Evolutionary conservation across 2,888 invertebrate species (phyloP).

Genomic region (Epirrhoe tristata): DNA sequence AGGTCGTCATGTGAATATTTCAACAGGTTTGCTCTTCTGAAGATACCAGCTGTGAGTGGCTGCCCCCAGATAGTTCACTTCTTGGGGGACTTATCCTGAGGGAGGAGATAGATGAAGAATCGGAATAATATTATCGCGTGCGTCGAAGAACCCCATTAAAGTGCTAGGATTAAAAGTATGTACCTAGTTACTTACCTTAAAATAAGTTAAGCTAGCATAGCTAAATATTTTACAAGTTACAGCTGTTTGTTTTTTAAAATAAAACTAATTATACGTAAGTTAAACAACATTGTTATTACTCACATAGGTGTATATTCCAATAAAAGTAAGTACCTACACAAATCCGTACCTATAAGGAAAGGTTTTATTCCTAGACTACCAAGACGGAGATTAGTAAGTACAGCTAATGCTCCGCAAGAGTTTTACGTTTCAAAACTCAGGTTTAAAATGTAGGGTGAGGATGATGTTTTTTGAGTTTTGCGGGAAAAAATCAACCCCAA

Average conservation of each 20-base stretch:
- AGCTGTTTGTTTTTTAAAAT: constrained; percentile 22
- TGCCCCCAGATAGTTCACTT: constrained; percentile 75
- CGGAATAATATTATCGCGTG: constrained; percentile 44
- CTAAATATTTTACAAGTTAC: constrained; percentile 54
- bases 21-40: constrained; percentile 76
- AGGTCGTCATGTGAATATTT: background rate
- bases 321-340: too few relatives aligned
- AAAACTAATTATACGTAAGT: background rate
- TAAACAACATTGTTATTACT: too few relatives aligned
- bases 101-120: constrained; percentile 71
- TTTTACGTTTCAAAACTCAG: too few relatives aligned
- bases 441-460: too few relatives aligned
- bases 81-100: constrained; percentile 67
- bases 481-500: too few relatives aligned
- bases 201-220: constrained; percentile 27
- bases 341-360: too few relatives aligned
- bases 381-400: too few relatives aligned
- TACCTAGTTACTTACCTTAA: too few relatives aligned
- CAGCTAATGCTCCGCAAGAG: too few relatives aligned
- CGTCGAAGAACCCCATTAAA: constrained; percentile 3
- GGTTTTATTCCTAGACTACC: too few relatives aligned
- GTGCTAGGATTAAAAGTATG: background rate
- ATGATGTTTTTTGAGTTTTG: too few relatives aligned
- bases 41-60: constrained; percentile 81
- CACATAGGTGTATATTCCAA: too few relatives aligned